phyloP scores from a whole-genome alignment of 2,888 invertebrate genomes.

The Melinaea marsaeus region DNA sequence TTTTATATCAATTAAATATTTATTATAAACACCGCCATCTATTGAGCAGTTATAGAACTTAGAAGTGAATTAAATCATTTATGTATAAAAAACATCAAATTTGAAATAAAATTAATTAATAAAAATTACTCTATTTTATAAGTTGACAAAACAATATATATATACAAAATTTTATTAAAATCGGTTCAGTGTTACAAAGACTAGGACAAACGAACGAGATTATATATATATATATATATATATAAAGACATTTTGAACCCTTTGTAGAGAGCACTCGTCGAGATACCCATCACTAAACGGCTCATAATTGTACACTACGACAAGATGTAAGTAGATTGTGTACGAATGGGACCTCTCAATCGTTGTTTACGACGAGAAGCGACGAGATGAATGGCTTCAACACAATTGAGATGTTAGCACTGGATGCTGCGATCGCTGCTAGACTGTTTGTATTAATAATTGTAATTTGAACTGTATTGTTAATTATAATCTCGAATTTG shows the following conservation, averaged over 20 bases:
- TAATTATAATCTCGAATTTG: background rate
- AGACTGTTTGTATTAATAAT: conserved; percentile 19
- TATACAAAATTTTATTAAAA: no score
- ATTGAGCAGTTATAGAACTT: no score
- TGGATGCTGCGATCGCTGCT: conserved; percentile 31
- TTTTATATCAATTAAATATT: no score
- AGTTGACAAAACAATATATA: no score
- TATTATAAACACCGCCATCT: no score
- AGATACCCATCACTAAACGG: conserved; percentile 28
- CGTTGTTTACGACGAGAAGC: conserved; percentile 37
- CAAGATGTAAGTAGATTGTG: conserved; percentile 29
- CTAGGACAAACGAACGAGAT: background rate
- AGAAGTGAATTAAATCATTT: no score
- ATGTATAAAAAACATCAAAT: no score
- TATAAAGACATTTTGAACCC: background rate
- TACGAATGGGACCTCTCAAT: conserved; percentile 36
- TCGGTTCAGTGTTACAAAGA: no score
- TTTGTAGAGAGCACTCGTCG: conserved; percentile 17
- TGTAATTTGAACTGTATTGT: background rate
- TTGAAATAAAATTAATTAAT: no score
- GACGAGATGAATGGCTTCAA: conserved; percentile 40
- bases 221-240: no score
- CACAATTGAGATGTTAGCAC: conserved; percentile 61
- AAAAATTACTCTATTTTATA: no score
- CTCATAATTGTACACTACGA: conserved; percentile 32